Evolutionary conservation across 2,113 vertebrate species (phyloP).

Genomic region (Sceloporus undulatus): DNA sequence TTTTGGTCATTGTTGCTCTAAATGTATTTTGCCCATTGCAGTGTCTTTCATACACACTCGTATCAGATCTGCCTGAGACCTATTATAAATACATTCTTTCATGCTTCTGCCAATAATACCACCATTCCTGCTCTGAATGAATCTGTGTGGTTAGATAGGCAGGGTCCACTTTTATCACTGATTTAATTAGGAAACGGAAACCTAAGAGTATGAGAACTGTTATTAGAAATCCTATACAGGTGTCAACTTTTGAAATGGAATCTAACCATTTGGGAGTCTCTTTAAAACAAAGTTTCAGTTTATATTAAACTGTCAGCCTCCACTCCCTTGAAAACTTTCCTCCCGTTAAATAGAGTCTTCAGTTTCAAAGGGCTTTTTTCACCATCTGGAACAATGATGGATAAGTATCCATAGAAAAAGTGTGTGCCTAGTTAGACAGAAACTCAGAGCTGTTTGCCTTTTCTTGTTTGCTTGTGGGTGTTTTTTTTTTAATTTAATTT

Average conservation of each 20-base stretch:
- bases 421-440: neutral
- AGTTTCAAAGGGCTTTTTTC: slow-evolving; percentile 32
- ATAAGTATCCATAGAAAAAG: slow-evolving; percentile 19
- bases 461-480: neutral
- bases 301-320: slow-evolving; percentile 56
- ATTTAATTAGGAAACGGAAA: slow-evolving; percentile 58
- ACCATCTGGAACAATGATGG: slow-evolving; percentile 33
- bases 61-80: slow-evolving; percentile 52
- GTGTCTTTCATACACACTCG: slow-evolving; percentile 3
- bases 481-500: neutral
- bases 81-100: slow-evolving; percentile 49
- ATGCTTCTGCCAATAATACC: slow-evolving; percentile 36
- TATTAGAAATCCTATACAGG: slow-evolving; percentile 53
- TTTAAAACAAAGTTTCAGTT: slow-evolving; percentile 57
- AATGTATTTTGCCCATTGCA: slow-evolving; percentile 46
- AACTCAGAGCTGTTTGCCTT: neutral
- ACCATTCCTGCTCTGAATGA: slow-evolving; percentile 11
- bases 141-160: slow-evolving; percentile 45
- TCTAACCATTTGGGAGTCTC: slow-evolving; percentile 55
- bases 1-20: neutral
- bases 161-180: slow-evolving; percentile 30
- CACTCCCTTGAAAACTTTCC: slow-evolving; percentile 33
- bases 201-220: slow-evolving; percentile 16
- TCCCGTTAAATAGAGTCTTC: slow-evolving; percentile 37
- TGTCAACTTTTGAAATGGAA: slow-evolving; percentile 57